These are phyloP conservation scores for Achlya flavicornis DNA, from an alignment of 2,888 invertebrate species.

Conservation along the genomic window DNA sequence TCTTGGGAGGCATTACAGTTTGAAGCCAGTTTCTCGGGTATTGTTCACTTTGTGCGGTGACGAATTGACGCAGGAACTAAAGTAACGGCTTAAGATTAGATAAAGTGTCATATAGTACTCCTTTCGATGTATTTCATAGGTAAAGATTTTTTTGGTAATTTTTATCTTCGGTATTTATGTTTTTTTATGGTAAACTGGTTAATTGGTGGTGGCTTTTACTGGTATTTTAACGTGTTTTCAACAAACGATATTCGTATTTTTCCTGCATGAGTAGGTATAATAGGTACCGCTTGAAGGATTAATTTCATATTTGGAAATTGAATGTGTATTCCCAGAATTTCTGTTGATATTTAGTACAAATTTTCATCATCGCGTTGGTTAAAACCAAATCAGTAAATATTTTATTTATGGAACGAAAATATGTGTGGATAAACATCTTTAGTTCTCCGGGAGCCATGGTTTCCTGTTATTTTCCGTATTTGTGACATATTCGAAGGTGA, in stretches of 20 bases:
- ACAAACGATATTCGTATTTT: not conserved
- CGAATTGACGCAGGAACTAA: not conserved
- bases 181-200: too few relatives aligned
- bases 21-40: conserved; percentile 24
- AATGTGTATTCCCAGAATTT: too few relatives aligned
- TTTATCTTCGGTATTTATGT: too few relatives aligned
- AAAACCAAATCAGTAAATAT: too few relatives aligned
- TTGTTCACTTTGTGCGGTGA: conserved; percentile 18
- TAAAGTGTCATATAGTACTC: not conserved
- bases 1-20: conserved; percentile 35
- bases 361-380: not conserved
- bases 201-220: too few relatives aligned
- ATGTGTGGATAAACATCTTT: conserved; percentile 8
- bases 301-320: too few relatives aligned
- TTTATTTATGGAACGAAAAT: conserved; percentile 1
- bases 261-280: not conserved
- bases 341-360: too few relatives aligned
- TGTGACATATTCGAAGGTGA: conserved; percentile 9
- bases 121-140: not conserved
- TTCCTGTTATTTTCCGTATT: conserved; percentile 14
- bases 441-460: conserved; percentile 1
- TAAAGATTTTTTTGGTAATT: too few relatives aligned
- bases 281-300: too few relatives aligned
- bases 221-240: not conserved
- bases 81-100: conserved; percentile 1